These are phyloP conservation scores for Myathropa florea DNA, from an alignment of 2,888 invertebrate species.

Conservation along the genomic window DNA sequence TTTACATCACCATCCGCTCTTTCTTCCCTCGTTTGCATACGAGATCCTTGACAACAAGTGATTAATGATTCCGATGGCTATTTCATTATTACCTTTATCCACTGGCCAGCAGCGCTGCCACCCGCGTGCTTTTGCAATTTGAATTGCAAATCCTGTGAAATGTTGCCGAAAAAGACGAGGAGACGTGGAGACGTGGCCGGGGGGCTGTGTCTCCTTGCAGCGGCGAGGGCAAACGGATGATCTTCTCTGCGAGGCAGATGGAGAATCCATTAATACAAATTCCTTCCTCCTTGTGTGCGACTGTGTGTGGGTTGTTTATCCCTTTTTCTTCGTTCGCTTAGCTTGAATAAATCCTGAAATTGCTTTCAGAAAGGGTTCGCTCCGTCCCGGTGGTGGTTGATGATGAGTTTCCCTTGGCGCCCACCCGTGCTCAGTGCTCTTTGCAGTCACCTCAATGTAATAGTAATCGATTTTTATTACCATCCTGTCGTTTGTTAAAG, in stretches of 20 bases:
- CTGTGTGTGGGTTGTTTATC: conserved; percentile 18
- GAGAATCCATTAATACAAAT: conserved; percentile 54
- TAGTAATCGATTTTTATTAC: conserved; percentile 69
- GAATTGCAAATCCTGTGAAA: conserved; percentile 53
- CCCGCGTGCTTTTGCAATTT: conserved; percentile 23
- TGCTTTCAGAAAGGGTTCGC: conserved; percentile 24
- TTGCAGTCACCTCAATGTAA: conserved; percentile 47
- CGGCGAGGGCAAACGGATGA: conserved; percentile 15
- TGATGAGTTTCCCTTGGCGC: conserved; percentile 45
- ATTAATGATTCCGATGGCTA: conserved; percentile 57
- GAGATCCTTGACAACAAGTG: too few relatives aligned
- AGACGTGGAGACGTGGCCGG: background rate
- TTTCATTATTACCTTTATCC: conserved; percentile 49
- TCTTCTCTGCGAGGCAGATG: conserved; percentile 32
- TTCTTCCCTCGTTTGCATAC: conserved; percentile 14
- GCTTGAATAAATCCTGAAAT: conserved; percentile 47
- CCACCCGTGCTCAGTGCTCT: background rate
- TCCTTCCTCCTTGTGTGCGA: conserved; percentile 4
- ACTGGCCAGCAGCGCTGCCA: background rate
- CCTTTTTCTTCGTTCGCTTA: conserved; percentile 22
- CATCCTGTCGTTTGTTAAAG: conserved; percentile 27
- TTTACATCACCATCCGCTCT: background rate
- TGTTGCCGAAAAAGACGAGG: conserved; percentile 2
- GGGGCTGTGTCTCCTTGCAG: background rate
- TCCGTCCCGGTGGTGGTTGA: conserved; percentile 10